Evolutionary conservation across 2,113 vertebrate genomes (phyloP), one percentile per base, ranked within the genome.

Genomic region (Alouatta palliata): DNA sequence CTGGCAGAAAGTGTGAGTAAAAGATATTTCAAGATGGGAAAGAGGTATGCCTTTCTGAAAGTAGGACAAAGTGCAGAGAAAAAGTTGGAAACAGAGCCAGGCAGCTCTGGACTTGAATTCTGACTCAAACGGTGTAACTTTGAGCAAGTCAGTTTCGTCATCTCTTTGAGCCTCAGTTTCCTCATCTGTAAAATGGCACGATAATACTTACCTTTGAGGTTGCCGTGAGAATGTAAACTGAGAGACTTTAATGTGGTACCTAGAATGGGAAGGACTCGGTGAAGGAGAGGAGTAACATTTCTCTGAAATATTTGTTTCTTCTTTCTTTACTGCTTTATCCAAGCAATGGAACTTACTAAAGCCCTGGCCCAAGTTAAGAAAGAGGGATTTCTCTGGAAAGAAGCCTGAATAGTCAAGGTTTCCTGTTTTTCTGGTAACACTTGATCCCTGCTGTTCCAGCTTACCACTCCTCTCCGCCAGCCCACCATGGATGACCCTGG

Each of bases 401-500:
- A 76, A 58, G 12, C 40, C 3, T 64, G 23, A 27, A 86, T 14
- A 80, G 12, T 19, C n/a, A 35, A 90, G 6, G n/a, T 68, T 45
- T 35, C 12, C 40, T 56, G 4, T 3, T 49, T 71, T 37, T 68
- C 80, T 40, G 5, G 9, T 21, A 30, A 37, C 0, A 0, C 10
- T 23, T 25, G 17, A n/a, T 16, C n/a, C 8, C 45, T 1, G 14
- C 25, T 43, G 43, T 20, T 56, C 52, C 73, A 25, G 88, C 99
- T 70, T 98, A 99, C 99, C 99, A 32, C 99, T 99, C 95, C 99
- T 99, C 91, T 99, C 99, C 6, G 99, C 99, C 95, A 99, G 98
- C 10, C 99, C 99, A 32, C 99, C 99, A 0, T 99, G 99, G 98
- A 99, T 99, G 96, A 99, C 98, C 77, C 99, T 99, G 94, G 99